Evolutionary conservation across 1,140 invertebrate species (phyloP).

Genomic region (Orchestia grillus): DNA sequence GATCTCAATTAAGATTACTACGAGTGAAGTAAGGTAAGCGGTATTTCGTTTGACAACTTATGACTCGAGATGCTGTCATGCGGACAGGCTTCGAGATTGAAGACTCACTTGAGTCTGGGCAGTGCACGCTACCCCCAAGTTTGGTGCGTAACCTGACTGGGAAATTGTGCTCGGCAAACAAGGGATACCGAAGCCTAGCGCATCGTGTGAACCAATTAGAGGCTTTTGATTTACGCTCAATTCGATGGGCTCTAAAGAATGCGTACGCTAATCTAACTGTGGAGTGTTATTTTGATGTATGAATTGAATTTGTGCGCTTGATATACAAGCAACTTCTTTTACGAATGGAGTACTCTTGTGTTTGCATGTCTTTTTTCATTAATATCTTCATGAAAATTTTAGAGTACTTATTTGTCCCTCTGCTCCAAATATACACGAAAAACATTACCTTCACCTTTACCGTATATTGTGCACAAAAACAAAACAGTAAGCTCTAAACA

Average conservation of each 20-base stretch:
- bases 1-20: constrained; percentile 44
- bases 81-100: not conserved
- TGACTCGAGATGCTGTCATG: not conserved
- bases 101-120: not conserved
- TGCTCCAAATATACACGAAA: no score
- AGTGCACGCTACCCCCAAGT: not conserved
- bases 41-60: constrained; percentile 21
- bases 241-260: not conserved
- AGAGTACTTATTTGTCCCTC: no score
- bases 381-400: not conserved
- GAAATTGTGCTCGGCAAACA: not conserved
- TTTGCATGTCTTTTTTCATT: not conserved
- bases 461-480: no score
- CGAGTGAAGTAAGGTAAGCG: constrained; percentile 34
- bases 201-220: not conserved
- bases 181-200: not conserved
- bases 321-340: not conserved
- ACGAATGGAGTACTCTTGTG: not conserved
- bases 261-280: not conserved
- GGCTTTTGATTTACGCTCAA: not conserved
- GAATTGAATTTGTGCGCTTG: not conserved
- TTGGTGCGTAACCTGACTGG: not conserved
- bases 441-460: no score
- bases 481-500: no score
- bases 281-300: not conserved